phyloP scores from a whole-genome alignment of 2,888 invertebrate species.

The Pterostichus madidus region DNA sequence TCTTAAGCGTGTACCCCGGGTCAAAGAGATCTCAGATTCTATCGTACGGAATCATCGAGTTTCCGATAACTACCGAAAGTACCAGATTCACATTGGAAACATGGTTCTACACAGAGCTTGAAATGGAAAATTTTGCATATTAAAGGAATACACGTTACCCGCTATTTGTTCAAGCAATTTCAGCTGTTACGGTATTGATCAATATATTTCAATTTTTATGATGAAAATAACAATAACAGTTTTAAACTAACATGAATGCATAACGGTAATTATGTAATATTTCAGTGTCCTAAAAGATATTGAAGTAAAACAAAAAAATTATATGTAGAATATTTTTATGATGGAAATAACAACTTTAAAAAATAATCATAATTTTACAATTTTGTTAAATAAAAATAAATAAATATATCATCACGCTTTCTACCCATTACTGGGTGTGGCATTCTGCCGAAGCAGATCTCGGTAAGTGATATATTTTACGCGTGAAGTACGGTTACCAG shows the following conservation, averaged over 20 bases:
- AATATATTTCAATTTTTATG: background rate
- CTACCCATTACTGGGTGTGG: no score
- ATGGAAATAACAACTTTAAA: no score
- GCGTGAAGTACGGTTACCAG: no score
- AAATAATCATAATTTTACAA: no score
- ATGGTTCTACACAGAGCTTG: background rate
- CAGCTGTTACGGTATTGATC: background rate
- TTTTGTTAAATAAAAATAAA: no score
- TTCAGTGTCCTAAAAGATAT: no score
- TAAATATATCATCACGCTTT: no score
- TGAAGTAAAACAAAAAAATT: no score
- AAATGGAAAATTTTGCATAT: conserved; percentile 36
- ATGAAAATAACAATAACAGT: conserved; percentile 2
- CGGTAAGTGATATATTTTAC: no score
- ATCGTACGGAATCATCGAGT: conserved; percentile 22
- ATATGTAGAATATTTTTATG: no score
- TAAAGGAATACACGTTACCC: background rate
- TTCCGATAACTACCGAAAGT: conserved; percentile 38
- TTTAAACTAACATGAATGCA: background rate
- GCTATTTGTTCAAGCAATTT: background rate
- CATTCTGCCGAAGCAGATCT: no score
- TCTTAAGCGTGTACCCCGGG: conserved; percentile 23
- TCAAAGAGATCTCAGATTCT: conserved; percentile 28
- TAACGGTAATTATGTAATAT: background rate
- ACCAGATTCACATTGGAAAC: conserved; percentile 33